Base-by-base conservation (phyloP, 64 coral and sea anemone genomes). In the Exaiptasia diaphana region DNA sequence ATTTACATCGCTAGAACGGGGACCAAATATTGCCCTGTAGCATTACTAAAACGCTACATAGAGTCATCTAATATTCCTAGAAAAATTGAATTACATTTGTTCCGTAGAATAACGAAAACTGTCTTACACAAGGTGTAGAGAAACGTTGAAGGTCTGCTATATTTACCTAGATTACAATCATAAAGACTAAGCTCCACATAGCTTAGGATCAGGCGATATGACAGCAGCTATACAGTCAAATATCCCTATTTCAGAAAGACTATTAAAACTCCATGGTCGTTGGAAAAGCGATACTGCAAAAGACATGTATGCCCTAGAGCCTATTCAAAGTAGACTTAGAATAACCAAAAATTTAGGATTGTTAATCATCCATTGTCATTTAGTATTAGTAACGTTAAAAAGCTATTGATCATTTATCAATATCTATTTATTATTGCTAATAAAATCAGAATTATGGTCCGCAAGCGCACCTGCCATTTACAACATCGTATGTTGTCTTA, bases 91-190 rank as follows among this genome's bases (percentile, higher is more conserved):
- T 31, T 32, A 77, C 21, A 12, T 32, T 36, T 77, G 38, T 30
- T 29, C 29, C 14, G 34, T 77, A 77, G 35, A 37, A 38, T 46
- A 50, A 77, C 11, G 8, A 7, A 83, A 83, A 21, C 29, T 83
- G 10, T 83, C 81, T 28, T 83, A 71, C 57, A 64, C 77, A 38
- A 3, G 77, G 12, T 81, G 77, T 28, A 39, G 77, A 44, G 64
- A 83, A 53, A 70, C 39, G 34, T 71, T 71, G 17, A 71, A 83
- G 23, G 17, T 13, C 24, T 21, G 50, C 57, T 57, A 58, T 8
- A 60, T 58, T 40, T 50, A 78, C 29, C 18, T 78, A 18, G 52
- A 53, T 24, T 78, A 37, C 41, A 36, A 78, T 12, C 48, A 33
- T 10, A 60, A 57, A 36, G n/a, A 37, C 1, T 78, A 39, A 40